phyloP scores from a whole-genome alignment of 1,140 invertebrate species.

The Drosophila nannoptera region DNA sequence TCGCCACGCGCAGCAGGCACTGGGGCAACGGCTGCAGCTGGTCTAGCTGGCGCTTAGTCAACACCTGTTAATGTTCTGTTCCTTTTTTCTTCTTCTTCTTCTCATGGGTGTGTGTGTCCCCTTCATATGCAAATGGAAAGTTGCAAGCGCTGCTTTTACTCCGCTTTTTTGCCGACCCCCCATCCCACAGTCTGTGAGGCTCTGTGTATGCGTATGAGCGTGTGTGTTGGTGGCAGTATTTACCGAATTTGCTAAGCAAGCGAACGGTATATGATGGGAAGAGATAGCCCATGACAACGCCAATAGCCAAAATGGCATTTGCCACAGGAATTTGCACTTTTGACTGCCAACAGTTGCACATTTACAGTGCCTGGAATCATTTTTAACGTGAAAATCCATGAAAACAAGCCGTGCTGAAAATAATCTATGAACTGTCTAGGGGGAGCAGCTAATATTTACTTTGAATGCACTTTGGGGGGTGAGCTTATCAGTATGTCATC shows the following conservation, averaged over 20 bases:
- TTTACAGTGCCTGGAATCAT: neutral
- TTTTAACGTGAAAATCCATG: neutral
- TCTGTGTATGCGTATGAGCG: conserved; percentile 5
- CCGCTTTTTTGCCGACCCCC: conserved; percentile 7
- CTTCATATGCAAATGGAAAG: conserved; percentile 70
- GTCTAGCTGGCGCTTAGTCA: conserved; percentile 61
- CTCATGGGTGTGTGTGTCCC: conserved; percentile 19
- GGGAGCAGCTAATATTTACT: no score
- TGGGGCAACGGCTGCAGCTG: conserved; percentile 20
- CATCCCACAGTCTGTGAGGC: neutral
- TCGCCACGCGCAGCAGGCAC: conserved; percentile 9
- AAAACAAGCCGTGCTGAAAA: no score
- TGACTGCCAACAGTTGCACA: conserved; percentile 7
- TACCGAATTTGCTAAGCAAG: conserved; percentile 58
- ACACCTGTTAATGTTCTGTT: conserved; percentile 73
- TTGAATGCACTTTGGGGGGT: no score
- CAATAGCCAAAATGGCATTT: conserved; percentile 28
- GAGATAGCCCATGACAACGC: conserved; percentile 55
- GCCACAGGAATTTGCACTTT: conserved; percentile 35
- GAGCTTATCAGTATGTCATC: no score
- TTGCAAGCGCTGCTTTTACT: conserved; percentile 22
- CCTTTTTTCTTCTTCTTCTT: neutral
- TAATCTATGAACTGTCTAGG: no score
- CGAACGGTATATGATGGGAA: conserved; percentile 48
- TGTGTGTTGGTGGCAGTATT: conserved; percentile 51